A percentile compares a stretch with the other conserved stretches of the same genome.
Evolutionary conservation across 2,888 invertebrate species (phyloP).

Genomic region (Meghimatium bilineatum): DNA sequence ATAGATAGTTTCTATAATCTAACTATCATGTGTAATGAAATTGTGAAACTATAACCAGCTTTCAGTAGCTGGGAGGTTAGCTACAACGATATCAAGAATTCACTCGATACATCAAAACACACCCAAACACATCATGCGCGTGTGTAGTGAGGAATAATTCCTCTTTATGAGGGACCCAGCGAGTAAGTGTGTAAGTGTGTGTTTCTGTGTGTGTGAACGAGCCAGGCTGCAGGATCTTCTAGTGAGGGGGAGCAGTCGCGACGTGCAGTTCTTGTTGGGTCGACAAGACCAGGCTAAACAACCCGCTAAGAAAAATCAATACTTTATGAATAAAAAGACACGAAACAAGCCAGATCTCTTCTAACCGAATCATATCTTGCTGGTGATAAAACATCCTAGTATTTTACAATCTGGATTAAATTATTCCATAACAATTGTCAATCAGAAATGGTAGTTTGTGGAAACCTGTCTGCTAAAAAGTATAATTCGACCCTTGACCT

Average conservation of each 20-base stretch:
- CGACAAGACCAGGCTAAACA: not conserved
- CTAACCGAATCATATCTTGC: not conserved
- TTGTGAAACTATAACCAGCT: no score
- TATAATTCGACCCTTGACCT: not conserved
- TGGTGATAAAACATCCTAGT: not conserved
- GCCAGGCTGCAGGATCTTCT: no score
- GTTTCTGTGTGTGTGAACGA: not conserved
- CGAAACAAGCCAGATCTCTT: not conserved
- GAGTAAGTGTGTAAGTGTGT: not conserved
- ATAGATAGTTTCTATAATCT: no score
- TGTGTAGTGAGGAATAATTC: not conserved
- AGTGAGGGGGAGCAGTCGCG: not conserved
- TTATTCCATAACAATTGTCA: not conserved
- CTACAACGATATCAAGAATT: not conserved
- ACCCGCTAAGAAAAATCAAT: not conserved
- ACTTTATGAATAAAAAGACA: not conserved
- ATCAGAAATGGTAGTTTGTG: not conserved
- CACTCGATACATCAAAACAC: not conserved
- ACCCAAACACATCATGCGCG: not conserved
- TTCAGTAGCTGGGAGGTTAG: not conserved
- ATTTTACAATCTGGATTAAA: not conserved
- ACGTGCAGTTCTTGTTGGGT: not conserved
- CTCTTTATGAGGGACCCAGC: not conserved
- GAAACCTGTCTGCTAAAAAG: not conserved
- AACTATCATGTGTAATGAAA: no score